Base-by-base conservation (phyloP, 1,140 invertebrate species). In the Drosophila ambigua region DNA sequence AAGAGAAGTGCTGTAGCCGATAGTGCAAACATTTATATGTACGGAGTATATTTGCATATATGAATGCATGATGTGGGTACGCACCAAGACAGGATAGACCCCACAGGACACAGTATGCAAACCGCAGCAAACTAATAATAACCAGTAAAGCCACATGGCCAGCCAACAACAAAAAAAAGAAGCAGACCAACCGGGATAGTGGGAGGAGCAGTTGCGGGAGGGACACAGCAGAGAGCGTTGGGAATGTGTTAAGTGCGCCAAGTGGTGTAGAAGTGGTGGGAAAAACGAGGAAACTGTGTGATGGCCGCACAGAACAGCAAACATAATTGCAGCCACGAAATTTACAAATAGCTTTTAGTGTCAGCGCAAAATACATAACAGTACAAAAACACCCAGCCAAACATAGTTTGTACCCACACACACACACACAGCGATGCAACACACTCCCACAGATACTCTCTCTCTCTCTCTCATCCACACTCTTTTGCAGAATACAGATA, bases 301-400 rank as follows among this genome's bases (percentile, higher is more conserved):
- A 16, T 45, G 77, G 49, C 59, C 46, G 23, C 71, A 79, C 66
- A 72, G 87, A 74, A 87, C 65, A 87, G 82, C 82, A 87, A 87
- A 85, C 82, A 85, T 87, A 85, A 85, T 85, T 87, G 82, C 82
- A 87, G 84, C 83, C 82, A 79, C 82, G 78, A 87, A 85, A 87
- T 85, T 85, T 85, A 85, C 82, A 85, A 85, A 85, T 85, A 87
- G 82, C 82, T 85, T 85, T 85, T 85, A 85, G 82, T 85, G 82
- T 87, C 82, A 85, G 78, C 78, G 62, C 71, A 75, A 82, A 87
- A 85, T 85, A 81, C 74, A 87, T 49, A 66, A 62, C 50, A 59
- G 50, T 55, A 35, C 49, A 9, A 35, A 69, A 35, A 69, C 44
- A 52, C 58, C 16, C 39, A 41, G 13, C 44, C 24, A 20, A 41